Percentiles rank a stretch among this genome's conserved stretches.
These are phyloP conservation scores for Acyrthosiphon pisum DNA, from an alignment of 1,140 invertebrate species.

Conservation along the genomic window DNA sequence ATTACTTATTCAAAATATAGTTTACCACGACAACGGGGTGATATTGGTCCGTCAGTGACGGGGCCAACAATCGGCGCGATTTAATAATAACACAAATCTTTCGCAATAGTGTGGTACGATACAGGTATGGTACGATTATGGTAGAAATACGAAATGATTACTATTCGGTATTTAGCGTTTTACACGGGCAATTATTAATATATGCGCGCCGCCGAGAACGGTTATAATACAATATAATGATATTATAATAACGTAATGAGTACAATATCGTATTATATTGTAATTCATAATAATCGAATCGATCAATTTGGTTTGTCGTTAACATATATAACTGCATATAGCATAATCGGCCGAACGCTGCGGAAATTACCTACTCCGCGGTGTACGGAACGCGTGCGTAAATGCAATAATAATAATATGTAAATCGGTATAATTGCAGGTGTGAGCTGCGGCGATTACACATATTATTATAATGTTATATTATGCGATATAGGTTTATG, in stretches of 20 bases:
- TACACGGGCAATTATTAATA: not conserved
- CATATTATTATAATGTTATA: not conserved
- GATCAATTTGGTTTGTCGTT: not conserved
- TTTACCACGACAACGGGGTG: no score
- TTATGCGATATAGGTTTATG: not conserved
- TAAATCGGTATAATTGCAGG: not conserved
- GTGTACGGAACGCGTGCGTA: not conserved
- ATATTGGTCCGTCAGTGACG: no score
- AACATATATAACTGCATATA: no score
- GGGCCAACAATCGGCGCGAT: no score
- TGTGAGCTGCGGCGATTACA: not conserved
- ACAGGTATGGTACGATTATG: not conserved
- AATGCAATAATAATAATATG: not conserved
- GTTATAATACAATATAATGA: not conserved
- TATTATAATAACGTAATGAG: not conserved
- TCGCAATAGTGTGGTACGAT: not conserved
- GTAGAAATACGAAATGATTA: not conserved
- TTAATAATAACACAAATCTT: not conserved
- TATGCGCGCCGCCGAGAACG: not conserved
- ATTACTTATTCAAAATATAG: no score
- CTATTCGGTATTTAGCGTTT: not conserved
- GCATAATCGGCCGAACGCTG: not conserved
- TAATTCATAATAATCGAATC: constrained; percentile 7
- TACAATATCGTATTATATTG: not conserved
- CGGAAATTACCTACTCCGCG: not conserved